Evolutionary conservation across 1,140 invertebrate genomes (phyloP), one percentile per base, ranked within the genome.

Genomic region (Venturia canescens): DNA sequence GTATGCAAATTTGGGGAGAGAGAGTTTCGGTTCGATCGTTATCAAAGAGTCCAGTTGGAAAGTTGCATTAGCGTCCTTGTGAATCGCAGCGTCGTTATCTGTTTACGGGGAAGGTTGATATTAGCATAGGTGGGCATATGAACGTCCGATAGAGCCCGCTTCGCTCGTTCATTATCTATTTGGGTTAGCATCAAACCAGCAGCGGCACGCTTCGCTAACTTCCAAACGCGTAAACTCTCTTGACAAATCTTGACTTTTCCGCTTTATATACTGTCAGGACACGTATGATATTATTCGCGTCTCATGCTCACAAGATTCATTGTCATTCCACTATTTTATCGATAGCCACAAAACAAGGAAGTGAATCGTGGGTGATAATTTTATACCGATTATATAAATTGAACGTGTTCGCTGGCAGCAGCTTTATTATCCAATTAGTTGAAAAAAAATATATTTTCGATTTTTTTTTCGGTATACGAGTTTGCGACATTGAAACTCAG

Each of bases 131-230:
- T 80, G 78, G 79, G 67, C 48, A 77, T 81, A 80, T 63, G 82
- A 80, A 48, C 69, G 60, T 6, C 80, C 82, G 84, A 86, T 84
- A 84, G 81, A 83, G 60, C 85, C 84, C 83, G 84, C 83, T 86
- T 78, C 74, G 83, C 77, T 87, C 84, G n/a, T 71, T 84, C 84
- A 86, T 87, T 90, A 90, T 90, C 89, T 90, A 88, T 89, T 87
- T 89, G 82, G 89, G 89, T 89, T 88, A 89, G 82, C 78, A 18
- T 66, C 23, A 74, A 78, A 34, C 21, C n/a, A 26, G 9, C 11
- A 23, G n/a, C 34, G 66, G 60, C 76, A 67, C 69, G 76, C 63
- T 78, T 78, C 71, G 71, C n/a, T 72, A 21, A 74, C 71, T 74
- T 48, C 23, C 48, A 29, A 50, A 53, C 71, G n/a, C 26, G 71